Base-by-base conservation (phyloP, 2,113 vertebrate genomes). In the Puma concolor region DNA sequence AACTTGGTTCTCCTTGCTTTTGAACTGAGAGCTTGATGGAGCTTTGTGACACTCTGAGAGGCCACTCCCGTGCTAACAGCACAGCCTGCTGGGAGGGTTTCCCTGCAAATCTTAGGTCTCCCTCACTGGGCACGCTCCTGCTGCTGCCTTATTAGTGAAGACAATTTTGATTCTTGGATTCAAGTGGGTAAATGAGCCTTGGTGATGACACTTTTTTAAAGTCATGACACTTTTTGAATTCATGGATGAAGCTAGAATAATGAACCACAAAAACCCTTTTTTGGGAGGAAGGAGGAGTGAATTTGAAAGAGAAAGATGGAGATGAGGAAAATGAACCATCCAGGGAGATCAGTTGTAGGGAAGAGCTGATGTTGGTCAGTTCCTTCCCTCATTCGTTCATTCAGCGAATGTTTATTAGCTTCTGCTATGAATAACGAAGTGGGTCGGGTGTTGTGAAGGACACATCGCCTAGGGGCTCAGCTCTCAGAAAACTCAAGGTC, bases 1-100 rank as follows among this genome's bases (percentile, higher is more conserved):
- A 9, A n/a, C 64, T 57, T 7, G 0, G 63, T 33, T 29, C 17
- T 48, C 10, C 36, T 80, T 27, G 64, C 15, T 44, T 41, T n/a
- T 29, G n/a, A 88, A 29, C 31, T 0, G 8, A 48, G 54, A n/a
- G 50, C n/a, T 36, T 3, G 1, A 16, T 48, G 85, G 60, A 41
- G 16, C 31, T 60, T 27, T 2, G 31, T 13, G 80, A 38, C 33
- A 23, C 31, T 13, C 4, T 1, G 38, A 25, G 33, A 50, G 60
- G 48, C 79, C 44, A 4, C 1, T 1, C 31, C 27, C 0, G 0
- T 12, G 63, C 71, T 4, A 5, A 77, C 4, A 1, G 50, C 71
- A 54, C 71, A 13, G 77, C 0, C n/a, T 2, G 0, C 33, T 0
- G 0, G 2, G 1, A 15, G 63, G 52, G 2, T 2, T 2, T 25